Evolutionary conservation across 1,140 invertebrate genomes (phyloP), one percentile per base, ranked within the genome.

Genomic region (Luehdorfia chinensis): DNA sequence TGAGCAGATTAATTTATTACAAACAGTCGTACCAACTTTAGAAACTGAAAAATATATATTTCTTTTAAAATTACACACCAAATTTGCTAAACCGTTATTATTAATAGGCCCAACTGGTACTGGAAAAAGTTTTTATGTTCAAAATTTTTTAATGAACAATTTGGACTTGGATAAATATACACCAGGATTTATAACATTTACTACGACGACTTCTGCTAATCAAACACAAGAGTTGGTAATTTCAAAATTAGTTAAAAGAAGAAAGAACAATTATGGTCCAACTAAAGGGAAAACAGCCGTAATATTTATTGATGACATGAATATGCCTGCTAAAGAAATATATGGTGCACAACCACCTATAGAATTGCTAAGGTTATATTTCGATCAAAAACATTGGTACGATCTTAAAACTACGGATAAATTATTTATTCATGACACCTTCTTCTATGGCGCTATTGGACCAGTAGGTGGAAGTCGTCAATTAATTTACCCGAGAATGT

Each of bases 291-390:
- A 94, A 69, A 89, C 88, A 45, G 91, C 91, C 32, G 89, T 97
- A 14, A 92, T 97, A 23, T 98, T 98, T 81, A 92, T 98, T 27
- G 97, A 98, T 75, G 96, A 98, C 77, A 90, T 98, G 70, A 97
- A 97, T 70, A 96, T 97, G 94, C 96, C 96, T 0, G 89, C 91
- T 1, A 93, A 94, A 69, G 95, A 96, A 80, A 77, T 90, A 0
- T 97, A 96, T 70, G 96, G 96, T 1, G 94, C 96, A 0, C 96
- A 97, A 83, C 96, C 96, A 1, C 92, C 96, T 0, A 92, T 98
- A 51, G 97, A 98, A 87, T 80, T 98, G 21, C 76, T 98, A 1
- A 89, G 96, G 13, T 94, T 97, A 75, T 96, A 91, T 78, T 93
- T 97, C 54, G 96, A 98, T 78, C 94, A 97, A 75, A 91, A 91